Evolutionary conservation across 92 coral and sea anemone species (phyloP).

Genomic region (Isaurus tuberculatus): DNA sequence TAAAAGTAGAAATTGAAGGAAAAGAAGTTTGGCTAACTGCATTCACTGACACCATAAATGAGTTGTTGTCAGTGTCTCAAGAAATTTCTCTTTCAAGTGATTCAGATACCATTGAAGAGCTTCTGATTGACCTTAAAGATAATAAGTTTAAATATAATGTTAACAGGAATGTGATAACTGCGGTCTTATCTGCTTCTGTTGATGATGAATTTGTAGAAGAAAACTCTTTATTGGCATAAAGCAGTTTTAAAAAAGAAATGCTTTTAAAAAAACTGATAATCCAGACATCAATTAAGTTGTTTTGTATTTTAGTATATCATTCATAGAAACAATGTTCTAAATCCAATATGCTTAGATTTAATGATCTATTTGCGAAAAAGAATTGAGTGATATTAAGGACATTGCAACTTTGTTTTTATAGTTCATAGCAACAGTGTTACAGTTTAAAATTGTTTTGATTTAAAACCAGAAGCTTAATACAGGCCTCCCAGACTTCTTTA

Average conservation of each 20-base stretch:
- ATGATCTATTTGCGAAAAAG: conserved; percentile 1
- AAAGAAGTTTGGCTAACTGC: conserved; percentile 66
- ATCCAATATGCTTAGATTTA: neutral
- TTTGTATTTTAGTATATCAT: too few species aligned
- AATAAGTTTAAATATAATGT: conserved; percentile 56
- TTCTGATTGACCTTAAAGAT: conserved; percentile 53
- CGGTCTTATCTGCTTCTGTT: conserved; percentile 34
- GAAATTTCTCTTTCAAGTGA: conserved; percentile 46
- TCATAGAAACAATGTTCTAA: neutral
- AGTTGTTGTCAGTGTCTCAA: conserved; percentile 43
- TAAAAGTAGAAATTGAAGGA: conserved; percentile 50
- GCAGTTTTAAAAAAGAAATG: neutral
- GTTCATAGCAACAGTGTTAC: conserved; percentile 6
- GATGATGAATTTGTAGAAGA: conserved; percentile 17
- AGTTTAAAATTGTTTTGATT: conserved; percentile 16
- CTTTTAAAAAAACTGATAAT: neutral
- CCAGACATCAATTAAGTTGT: neutral
- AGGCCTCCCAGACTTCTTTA: too few species aligned
- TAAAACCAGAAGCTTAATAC: neutral
- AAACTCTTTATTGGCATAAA: conserved; percentile 8
- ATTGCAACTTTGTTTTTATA: neutral
- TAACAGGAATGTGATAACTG: conserved; percentile 48
- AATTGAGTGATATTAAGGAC: neutral
- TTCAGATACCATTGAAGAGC: conserved; percentile 60
- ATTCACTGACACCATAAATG: conserved; percentile 53